Conservation (phyloP, 2,113 vertebrate species). For the Coptodon bakossiorum region DNA sequence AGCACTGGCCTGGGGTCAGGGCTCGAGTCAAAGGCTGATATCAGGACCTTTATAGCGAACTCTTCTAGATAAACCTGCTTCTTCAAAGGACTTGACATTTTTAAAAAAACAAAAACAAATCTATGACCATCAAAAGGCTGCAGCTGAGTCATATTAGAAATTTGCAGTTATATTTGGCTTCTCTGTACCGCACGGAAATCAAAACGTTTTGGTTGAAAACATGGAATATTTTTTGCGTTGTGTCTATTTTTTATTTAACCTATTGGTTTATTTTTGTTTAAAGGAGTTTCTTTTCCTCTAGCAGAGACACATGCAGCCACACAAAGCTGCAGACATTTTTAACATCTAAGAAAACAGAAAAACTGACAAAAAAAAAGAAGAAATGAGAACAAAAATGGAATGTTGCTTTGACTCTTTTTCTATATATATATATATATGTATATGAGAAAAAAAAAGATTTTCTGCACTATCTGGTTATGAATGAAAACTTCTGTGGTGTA, state of each 20-base stretch:
- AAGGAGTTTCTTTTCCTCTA: constrained; percentile 45
- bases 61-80: constrained; percentile 63
- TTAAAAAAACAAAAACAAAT: constrained; percentile 34
- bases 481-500: constrained; percentile 85
- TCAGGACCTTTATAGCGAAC: constrained; percentile 71
- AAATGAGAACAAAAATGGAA: constrained; percentile 73
- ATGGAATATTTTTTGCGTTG: constrained; percentile 73
- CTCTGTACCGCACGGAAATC: constrained; percentile 69
- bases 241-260: constrained; percentile 73
- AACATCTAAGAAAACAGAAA: constrained; percentile 62
- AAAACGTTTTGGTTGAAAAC: constrained; percentile 59
- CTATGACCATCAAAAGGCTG: constrained; percentile 63
- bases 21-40: constrained; percentile 65
- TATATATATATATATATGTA: constrained; percentile 58
- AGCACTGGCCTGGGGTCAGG: constrained; percentile 68
- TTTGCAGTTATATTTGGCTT: constrained; percentile 78
- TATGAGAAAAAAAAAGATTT: constrained; percentile 61
- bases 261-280: constrained; percentile 55
- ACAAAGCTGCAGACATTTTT: constrained; percentile 77
- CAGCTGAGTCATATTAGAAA: constrained; percentile 72
- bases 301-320: constrained; percentile 50
- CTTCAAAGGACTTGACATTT: constrained; percentile 64
- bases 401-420: constrained; percentile 80
- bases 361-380: constrained; percentile 37
- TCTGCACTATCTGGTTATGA: constrained; percentile 89